These are phyloP conservation scores for Psittacula derbiana DNA, from an alignment of 2,797 vertebrate genomes.

Conservation along the genomic window DNA sequence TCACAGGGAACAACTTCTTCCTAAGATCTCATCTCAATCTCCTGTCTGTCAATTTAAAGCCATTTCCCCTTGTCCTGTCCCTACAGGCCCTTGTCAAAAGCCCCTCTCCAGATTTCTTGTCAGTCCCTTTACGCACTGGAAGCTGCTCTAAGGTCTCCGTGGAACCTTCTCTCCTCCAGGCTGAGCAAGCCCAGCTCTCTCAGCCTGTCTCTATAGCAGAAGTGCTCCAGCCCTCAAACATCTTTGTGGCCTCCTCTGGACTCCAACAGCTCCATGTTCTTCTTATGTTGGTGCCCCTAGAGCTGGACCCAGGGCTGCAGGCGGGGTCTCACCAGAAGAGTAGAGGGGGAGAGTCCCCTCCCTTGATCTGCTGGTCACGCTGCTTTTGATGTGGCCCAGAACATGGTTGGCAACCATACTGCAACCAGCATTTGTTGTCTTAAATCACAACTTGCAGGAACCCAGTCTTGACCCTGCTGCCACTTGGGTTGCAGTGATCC, in stretches of 20 bases:
- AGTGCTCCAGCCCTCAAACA: neutral
- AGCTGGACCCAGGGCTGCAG: neutral
- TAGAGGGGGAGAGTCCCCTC: neutral
- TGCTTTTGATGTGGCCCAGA: neutral
- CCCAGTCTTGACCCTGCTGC: neutral
- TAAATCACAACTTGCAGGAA: rapidly evolving
- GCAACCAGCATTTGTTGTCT: neutral
- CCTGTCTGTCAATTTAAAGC: neutral
- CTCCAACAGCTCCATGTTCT: neutral
- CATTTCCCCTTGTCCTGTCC: neutral
- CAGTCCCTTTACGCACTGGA: neutral
- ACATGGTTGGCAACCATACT: neutral
- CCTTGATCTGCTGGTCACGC: neutral
- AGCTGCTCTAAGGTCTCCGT: neutral
- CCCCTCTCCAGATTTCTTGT: neutral
- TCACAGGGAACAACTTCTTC: neutral
- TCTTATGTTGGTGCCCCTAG: neutral
- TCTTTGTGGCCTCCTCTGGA: neutral
- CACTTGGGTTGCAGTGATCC: neutral
- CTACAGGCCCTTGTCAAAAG: neutral
- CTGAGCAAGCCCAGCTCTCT: neutral
- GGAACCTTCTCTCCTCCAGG: neutral
- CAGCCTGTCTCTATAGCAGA: neutral
- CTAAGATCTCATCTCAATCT: neutral
- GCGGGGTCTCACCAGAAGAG: neutral